These are phyloP conservation scores for Laothoe populi DNA, from an alignment of 2,888 invertebrate genomes.

Conservation along the genomic window DNA sequence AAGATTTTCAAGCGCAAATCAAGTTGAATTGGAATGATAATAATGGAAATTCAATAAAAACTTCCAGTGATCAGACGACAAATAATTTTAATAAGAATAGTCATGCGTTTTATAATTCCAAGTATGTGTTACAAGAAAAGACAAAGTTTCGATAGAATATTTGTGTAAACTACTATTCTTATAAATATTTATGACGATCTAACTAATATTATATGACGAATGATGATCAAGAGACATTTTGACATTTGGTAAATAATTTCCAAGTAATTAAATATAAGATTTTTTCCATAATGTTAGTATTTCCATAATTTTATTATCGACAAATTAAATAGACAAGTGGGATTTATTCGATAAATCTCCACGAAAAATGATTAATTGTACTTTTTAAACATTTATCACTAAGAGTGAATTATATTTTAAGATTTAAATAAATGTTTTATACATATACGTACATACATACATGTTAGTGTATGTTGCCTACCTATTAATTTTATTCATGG, in stretches of 20 bases:
- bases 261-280: neutral
- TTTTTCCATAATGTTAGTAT: no score
- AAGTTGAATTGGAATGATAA: constrained; percentile 7
- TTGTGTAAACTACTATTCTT: neutral
- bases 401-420: no score
- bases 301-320: no score
- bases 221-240: neutral
- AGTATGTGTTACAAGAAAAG: constrained; percentile 8
- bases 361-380: no score
- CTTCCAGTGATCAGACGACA: neutral
- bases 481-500: no score
- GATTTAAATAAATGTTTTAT: no score
- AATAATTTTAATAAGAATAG: constrained; percentile 10
- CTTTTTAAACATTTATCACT: no score
- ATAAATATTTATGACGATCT: neutral
- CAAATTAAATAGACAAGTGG: neutral
- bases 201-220: neutral
- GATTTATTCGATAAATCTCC: constrained; percentile 6
- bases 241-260: constrained; percentile 4
- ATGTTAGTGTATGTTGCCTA: no score
- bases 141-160: constrained; percentile 2
- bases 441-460: no score
- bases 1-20: constrained; percentile 17
- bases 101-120: constrained; percentile 16
- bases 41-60: neutral